Evolutionary conservation across 2,797 vertebrate genomes (phyloP).

Genomic region (Sebastes vulpes): DNA sequence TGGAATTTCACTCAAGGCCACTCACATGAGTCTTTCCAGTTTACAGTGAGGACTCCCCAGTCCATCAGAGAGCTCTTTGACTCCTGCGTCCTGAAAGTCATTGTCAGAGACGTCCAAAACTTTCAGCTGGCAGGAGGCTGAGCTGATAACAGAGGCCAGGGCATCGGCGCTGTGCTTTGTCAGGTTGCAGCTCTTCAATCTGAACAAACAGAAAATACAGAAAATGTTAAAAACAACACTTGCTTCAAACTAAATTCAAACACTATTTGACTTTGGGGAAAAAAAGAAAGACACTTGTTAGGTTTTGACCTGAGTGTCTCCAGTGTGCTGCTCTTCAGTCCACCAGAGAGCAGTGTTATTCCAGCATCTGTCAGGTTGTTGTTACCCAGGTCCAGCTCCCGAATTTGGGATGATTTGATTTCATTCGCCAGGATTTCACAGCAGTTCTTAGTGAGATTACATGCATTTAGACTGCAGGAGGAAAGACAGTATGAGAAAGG

Average conservation of each 20-base stretch:
- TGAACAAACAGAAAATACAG: slow-evolving; percentile 24
- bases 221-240: neutral
- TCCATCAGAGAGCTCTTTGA: slow-evolving; percentile 46
- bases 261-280: neutral
- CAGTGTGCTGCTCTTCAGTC: slow-evolving; percentile 55
- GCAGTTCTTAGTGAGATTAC: slow-evolving; percentile 62
- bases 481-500: neutral
- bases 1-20: neutral
- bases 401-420: slow-evolving; percentile 50
- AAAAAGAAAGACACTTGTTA: neutral
- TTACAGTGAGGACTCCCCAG: slow-evolving; percentile 58
- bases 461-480: slow-evolving; percentile 57
- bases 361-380: slow-evolving; percentile 74
- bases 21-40: slow-evolving; percentile 71
- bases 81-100: slow-evolving; percentile 64
- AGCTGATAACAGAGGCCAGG: slow-evolving; percentile 55
- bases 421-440: slow-evolving; percentile 44
- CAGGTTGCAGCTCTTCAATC: slow-evolving; percentile 70
- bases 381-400: slow-evolving; percentile 69
- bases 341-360: slow-evolving; percentile 41
- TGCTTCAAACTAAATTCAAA: neutral
- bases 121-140: slow-evolving; percentile 52
- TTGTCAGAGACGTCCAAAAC: slow-evolving; percentile 73
- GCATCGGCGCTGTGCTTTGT: slow-evolving; percentile 35
- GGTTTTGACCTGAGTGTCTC: slow-evolving; percentile 59